A percentile compares a stretch with the other conserved stretches of the same genome.
Evolutionary conservation across 2,888 invertebrate species (phyloP).

Genomic region (Chouioia cunea): DNA sequence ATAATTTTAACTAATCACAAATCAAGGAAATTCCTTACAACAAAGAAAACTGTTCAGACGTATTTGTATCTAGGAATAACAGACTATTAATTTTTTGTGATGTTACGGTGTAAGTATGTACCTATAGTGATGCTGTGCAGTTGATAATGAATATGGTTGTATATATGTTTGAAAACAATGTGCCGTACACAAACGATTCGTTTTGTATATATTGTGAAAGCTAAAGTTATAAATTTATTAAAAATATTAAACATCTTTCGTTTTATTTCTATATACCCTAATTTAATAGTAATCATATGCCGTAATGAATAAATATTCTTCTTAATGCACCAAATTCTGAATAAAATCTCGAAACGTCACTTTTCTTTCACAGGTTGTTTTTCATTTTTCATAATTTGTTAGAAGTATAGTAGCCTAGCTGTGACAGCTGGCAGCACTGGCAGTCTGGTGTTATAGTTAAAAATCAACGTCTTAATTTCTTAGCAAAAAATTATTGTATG

Average conservation of each 20-base stretch:
- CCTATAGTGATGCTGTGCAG: slow-evolving; percentile 17
- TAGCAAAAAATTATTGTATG: too few relatives aligned
- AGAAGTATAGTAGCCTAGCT: too few relatives aligned
- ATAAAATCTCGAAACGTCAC: too few relatives aligned
- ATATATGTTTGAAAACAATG: slow-evolving; percentile 37
- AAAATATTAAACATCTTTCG: slow-evolving; percentile 26
- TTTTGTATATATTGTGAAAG: slow-evolving; percentile 39
- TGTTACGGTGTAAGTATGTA: slow-evolving; percentile 27
- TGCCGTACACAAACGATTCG: slow-evolving; percentile 32
- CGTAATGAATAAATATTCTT: too few relatives aligned
- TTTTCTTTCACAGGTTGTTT: too few relatives aligned
- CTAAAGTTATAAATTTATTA: slow-evolving; percentile 42
- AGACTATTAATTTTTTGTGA: slow-evolving; percentile 21
- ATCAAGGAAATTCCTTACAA: neutral
- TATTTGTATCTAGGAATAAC: slow-evolving; percentile 16
- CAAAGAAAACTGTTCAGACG: slow-evolving; percentile 6
- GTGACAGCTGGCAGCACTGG: too few relatives aligned
- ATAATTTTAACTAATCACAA: slow-evolving; percentile 18
- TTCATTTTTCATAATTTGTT: too few relatives aligned
- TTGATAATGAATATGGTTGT: slow-evolving; percentile 28
- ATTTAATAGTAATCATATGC: too few relatives aligned
- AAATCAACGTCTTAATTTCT: too few relatives aligned
- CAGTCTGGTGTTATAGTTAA: too few relatives aligned
- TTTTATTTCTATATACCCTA: too few relatives aligned
- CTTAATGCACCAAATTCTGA: too few relatives aligned